Conservation (phyloP, 2,888 invertebrate species). For the Uloborus plumipes region DNA sequence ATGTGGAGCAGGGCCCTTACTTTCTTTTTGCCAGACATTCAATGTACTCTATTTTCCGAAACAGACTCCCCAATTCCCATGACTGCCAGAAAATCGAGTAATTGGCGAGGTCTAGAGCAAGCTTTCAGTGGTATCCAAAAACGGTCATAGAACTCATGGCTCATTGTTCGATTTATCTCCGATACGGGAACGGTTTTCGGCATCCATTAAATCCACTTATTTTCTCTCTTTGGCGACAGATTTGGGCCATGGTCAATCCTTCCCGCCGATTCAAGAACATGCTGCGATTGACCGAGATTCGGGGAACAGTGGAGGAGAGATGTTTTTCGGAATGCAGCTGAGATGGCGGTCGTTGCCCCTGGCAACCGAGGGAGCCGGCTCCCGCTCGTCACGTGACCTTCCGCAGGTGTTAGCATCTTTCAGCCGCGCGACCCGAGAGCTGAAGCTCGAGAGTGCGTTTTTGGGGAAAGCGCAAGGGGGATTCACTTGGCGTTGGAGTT, state of each 20-base stretch:
- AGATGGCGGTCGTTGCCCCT: slow-evolving; percentile 38
- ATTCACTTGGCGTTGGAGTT: too few relatives aligned
- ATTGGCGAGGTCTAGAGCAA: too few relatives aligned
- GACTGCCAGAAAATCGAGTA: too few relatives aligned
- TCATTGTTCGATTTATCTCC: too few relatives aligned
- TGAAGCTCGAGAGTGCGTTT: background rate
- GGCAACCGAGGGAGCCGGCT: slow-evolving; percentile 28
- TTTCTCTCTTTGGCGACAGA: slow-evolving; percentile 13
- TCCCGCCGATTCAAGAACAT: slow-evolving; percentile 16
- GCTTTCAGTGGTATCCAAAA: too few relatives aligned
- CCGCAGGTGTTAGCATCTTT: slow-evolving; percentile 39
- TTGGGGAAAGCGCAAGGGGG: too few relatives aligned
- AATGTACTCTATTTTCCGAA: too few relatives aligned
- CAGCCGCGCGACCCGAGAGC: background rate
- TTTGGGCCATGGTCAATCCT: slow-evolving; percentile 49
- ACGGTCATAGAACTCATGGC: too few relatives aligned
- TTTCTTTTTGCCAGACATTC: too few relatives aligned
- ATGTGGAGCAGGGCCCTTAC: too few relatives aligned
- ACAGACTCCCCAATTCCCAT: too few relatives aligned
- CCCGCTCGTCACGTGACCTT: slow-evolving; percentile 48
- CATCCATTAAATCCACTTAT: slow-evolving; percentile 17
- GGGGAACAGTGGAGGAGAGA: slow-evolving; percentile 1
- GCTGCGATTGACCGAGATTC: slow-evolving; percentile 45
- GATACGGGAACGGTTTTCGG: slow-evolving; percentile 7
- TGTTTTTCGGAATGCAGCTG: background rate